Conservation (phyloP, 2,888 invertebrate genomes). For the Ganaspis brasiliensis region DNA sequence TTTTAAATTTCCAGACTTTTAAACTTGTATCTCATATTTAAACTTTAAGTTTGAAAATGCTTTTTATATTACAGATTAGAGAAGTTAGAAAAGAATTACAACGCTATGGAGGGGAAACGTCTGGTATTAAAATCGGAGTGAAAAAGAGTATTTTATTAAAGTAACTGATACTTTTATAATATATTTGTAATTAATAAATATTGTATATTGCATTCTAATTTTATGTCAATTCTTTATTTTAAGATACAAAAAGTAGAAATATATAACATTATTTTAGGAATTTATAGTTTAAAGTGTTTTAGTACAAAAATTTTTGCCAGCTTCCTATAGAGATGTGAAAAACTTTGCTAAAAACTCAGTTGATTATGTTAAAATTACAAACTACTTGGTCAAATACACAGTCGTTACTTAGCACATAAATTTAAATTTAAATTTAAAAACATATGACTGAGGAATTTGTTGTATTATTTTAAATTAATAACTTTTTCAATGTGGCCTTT, state of each 20-base stretch:
- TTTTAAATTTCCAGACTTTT: conserved; percentile 17
- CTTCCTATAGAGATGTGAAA: too few relatives aligned
- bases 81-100: conserved; percentile 90
- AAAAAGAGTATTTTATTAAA: conserved; percentile 95
- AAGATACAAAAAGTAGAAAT: too few relatives aligned
- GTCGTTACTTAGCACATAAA: not conserved
- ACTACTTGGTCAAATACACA: too few relatives aligned
- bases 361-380: too few relatives aligned
- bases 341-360: too few relatives aligned
- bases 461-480: conserved; percentile 43
- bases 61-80: conserved; percentile 83
- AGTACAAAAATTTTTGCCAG: too few relatives aligned
- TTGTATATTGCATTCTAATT: too few relatives aligned
- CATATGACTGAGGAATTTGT: not conserved
- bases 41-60: not conserved
- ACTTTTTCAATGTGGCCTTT: conserved; percentile 59
- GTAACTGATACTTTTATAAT: conserved; percentile 73
- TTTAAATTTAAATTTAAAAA: not conserved
- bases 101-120: conserved; percentile 95
- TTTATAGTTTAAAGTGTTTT: too few relatives aligned
- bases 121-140: conserved; percentile 95
- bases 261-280: too few relatives aligned
- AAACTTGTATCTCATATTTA: conserved; percentile 40
- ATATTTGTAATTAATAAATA: not conserved
- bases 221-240: too few relatives aligned